Conservation (phyloP, 2,797 vertebrate genomes). For the Scyliorhinus canicula region DNA sequence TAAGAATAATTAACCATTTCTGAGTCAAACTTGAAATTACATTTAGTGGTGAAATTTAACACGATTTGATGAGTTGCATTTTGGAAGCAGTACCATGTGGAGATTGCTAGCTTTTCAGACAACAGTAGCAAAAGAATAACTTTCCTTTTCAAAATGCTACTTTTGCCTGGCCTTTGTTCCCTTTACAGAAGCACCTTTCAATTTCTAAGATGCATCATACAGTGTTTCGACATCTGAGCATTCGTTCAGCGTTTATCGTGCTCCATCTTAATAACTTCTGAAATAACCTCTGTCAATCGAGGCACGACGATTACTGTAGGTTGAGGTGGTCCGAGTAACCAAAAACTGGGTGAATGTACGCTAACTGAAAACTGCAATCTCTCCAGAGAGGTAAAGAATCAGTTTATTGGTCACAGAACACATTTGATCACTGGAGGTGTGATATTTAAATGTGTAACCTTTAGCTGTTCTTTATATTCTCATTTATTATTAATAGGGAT, state of each 20-base stretch:
- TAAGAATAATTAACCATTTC: not conserved
- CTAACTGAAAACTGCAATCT: conserved; percentile 41
- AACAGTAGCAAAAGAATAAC: not conserved
- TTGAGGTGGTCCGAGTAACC: not conserved
- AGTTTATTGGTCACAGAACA: conserved; percentile 55
- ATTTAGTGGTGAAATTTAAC: not conserved
- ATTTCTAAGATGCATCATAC: not conserved
- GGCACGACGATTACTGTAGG: not conserved
- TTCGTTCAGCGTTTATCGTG: not conserved
- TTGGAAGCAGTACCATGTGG: not conserved
- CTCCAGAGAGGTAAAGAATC: conserved; percentile 43
- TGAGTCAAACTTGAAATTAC: not conserved
- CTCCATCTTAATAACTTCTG: not conserved
- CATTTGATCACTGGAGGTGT: conserved; percentile 29
- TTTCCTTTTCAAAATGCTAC: not conserved
- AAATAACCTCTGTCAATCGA: not conserved
- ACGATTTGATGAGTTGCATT: not conserved
- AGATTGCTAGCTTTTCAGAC: not conserved
- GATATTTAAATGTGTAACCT: conserved; percentile 46
- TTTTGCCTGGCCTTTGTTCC: not conserved
- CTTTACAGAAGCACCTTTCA: not conserved
- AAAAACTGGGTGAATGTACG: not conserved
- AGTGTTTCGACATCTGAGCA: not conserved
- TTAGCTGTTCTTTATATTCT: conserved; percentile 46
- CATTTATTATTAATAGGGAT: conserved; percentile 46